These are phyloP conservation scores for Rhinopomastus cyanomelas DNA, from an alignment of 2,113 vertebrate species.

Conservation along the genomic window DNA sequence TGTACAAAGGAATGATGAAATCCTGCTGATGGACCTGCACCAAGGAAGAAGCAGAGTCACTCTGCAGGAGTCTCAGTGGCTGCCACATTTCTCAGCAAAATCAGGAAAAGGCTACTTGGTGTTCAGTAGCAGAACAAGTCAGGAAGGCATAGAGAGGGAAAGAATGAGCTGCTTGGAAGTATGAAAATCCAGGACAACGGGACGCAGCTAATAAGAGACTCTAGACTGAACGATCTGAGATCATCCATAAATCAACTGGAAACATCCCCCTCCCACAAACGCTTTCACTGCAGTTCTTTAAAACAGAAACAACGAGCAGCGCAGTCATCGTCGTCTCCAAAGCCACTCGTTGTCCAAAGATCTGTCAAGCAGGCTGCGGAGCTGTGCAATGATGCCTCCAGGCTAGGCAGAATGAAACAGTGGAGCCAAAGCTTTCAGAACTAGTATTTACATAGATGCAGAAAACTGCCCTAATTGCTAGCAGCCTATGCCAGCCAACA, in stretches of 20 bases:
- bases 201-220: background rate
- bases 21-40: background rate
- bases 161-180: background rate
- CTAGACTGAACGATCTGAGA: background rate
- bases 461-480: background rate
- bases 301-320: background rate
- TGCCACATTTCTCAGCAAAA: background rate
- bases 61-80: fast-evolving
- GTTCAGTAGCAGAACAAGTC: background rate
- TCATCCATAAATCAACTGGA: background rate
- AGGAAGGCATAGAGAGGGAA: fast-evolving
- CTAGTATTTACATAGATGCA: background rate
- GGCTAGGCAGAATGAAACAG: background rate
- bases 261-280: background rate
- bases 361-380: background rate
- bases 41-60: background rate
- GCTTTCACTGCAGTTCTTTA: background rate
- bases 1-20: background rate
- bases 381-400: background rate
- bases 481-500: background rate
- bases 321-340: background rate
- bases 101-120: background rate
- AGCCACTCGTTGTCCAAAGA: background rate
- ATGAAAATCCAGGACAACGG: background rate
- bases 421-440: background rate